Conservation (phyloP, 2,888 invertebrate genomes). For the Microctonus brassicae region DNA sequence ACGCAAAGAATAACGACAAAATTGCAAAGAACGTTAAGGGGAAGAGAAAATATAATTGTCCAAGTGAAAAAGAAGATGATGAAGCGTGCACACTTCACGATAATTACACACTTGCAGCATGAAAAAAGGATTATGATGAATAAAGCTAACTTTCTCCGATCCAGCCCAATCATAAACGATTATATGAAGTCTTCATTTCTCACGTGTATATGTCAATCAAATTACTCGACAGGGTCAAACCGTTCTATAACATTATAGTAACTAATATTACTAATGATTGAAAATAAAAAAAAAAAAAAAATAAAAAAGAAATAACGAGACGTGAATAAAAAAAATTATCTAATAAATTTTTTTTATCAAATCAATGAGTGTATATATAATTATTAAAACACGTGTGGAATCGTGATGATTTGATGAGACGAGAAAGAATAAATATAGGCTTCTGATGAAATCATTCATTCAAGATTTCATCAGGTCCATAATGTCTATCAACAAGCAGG, state of each 20-base stretch:
- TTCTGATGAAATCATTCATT: neutral
- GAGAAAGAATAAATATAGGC: neutral
- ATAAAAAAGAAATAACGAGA: neutral
- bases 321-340: neutral
- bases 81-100: neutral
- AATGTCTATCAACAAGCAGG: neutral
- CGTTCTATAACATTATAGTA: neutral
- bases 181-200: neutral
- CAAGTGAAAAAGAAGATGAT: neutral
- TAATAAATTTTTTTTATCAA: too few relatives aligned
- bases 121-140: constrained; percentile 37
- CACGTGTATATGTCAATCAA: constrained; percentile 14
- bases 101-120: constrained; percentile 1
- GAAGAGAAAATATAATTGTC: constrained; percentile 1
- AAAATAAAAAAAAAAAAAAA: too few relatives aligned
- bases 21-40: constrained; percentile 9
- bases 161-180: constrained; percentile 22
- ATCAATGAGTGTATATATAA: neutral
- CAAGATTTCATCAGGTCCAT: neutral
- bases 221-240: neutral
- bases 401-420: neutral
- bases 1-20: constrained; percentile 29
- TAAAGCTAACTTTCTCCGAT: constrained; percentile 47
- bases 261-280: neutral
- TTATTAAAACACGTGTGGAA: neutral